Percentiles rank a stretch among this genome's conserved stretches.
Evolutionary conservation across 2,113 vertebrate species (phyloP).

Genomic region (Odobenus rosmarus): DNA sequence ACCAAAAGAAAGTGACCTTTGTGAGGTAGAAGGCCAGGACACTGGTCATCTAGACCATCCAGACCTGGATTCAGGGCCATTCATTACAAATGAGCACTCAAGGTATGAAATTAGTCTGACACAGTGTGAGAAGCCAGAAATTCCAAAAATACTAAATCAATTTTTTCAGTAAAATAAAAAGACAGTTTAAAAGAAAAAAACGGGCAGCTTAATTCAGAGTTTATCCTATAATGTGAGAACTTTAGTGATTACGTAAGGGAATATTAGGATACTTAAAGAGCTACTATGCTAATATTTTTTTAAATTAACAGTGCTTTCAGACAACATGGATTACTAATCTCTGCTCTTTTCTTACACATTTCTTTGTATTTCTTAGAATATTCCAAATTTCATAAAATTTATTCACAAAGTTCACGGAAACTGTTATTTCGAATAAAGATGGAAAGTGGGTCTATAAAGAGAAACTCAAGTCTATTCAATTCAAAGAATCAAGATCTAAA

Average conservation of each 20-base stretch:
- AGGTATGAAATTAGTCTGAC: not conserved
- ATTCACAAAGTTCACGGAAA: slow-evolving; percentile 30
- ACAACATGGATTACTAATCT: not conserved
- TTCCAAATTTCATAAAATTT: slow-evolving; percentile 31
- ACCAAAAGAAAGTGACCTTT: not conserved
- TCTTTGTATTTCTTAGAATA: slow-evolving; percentile 26
- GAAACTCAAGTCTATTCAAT: slow-evolving; percentile 14
- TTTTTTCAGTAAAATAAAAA: not conserved
- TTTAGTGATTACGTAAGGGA: not conserved
- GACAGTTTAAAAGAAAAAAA: not conserved
- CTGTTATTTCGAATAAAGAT: not conserved
- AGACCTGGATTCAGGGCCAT: not conserved
- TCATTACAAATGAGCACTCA: not conserved
- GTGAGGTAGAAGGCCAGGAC: not conserved
- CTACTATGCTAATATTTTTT: not conserved
- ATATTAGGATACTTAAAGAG: not conserved
- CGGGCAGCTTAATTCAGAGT: not conserved
- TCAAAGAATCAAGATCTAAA: slow-evolving; percentile 47
- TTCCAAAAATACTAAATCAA: not conserved
- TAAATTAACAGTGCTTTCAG: not conserved
- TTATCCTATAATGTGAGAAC: slow-evolving; percentile 5
- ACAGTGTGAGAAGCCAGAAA: not conserved
- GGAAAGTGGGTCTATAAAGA: not conserved
- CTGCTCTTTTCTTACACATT: not conserved
- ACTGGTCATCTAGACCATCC: not conserved